phyloP scores from a whole-genome alignment of 2,888 invertebrate genomes.

The Linnaemya vulpina region DNA sequence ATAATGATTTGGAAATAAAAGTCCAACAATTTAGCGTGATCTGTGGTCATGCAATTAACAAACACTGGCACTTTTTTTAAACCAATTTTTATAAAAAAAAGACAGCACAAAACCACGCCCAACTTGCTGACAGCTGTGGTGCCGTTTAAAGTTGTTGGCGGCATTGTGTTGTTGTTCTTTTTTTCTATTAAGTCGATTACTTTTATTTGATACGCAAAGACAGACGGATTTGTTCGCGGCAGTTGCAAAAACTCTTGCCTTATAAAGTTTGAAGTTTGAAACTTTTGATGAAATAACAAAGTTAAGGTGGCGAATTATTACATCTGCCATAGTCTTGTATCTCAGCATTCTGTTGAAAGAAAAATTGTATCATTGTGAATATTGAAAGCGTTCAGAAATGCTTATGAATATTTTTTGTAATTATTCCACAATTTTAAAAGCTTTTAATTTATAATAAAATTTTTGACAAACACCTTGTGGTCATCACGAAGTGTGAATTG shows the following conservation, averaged over 20 bases:
- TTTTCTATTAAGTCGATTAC: constrained; percentile 22
- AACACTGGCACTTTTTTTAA: not conserved
- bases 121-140: constrained; percentile 19
- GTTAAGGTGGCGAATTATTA: not conserved
- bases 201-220: constrained; percentile 35
- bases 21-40: constrained; percentile 26
- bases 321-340: not conserved
- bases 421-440: not conserved
- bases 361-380: not conserved
- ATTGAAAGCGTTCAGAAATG: not conserved
- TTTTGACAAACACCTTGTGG: constrained; percentile 28
- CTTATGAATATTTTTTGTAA: not conserved
- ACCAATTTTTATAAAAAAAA: not conserved
- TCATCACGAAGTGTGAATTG: constrained; percentile 48
- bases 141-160: constrained; percentile 27
- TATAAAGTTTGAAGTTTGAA: not conserved
- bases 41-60: constrained; percentile 60
- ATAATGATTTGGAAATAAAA: constrained; percentile 17
- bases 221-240: not conserved
- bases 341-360: not conserved
- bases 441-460: not conserved
- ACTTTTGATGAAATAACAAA: not conserved
- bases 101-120: constrained; percentile 46
- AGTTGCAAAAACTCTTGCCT: not conserved
- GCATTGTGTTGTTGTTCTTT: not conserved